Conservation (phyloP, 1,140 invertebrate genomes). For the Araneus ventricosus region DNA sequence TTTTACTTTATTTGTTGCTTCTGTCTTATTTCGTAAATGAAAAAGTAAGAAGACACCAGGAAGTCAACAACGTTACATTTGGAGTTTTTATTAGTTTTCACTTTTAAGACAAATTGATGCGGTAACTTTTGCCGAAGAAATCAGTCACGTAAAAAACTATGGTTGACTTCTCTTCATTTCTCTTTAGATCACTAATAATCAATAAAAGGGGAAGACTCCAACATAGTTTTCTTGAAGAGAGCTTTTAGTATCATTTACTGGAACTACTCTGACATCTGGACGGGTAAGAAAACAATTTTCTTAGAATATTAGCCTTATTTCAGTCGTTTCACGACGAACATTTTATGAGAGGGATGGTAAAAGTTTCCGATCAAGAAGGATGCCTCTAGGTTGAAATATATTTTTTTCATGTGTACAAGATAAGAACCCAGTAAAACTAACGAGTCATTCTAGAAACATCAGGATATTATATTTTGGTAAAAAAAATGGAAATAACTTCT, state of each 20-base stretch:
- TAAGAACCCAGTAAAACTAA: neutral
- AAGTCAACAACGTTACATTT: too few species aligned
- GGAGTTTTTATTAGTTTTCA: too few species aligned
- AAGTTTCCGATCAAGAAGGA: neutral
- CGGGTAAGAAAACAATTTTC: neutral
- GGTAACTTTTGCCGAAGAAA: neutral
- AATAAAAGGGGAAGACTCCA: neutral
- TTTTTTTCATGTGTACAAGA: neutral
- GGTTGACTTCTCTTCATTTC: neutral
- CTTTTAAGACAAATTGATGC: neutral
- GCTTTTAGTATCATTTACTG: constrained; percentile 24
- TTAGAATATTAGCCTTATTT: constrained; percentile 1
- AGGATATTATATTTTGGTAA: neutral
- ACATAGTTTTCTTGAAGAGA: neutral
- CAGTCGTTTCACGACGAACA: neutral
- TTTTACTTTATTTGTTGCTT: too few species aligned
- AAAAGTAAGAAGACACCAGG: too few species aligned
- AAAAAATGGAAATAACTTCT: neutral
- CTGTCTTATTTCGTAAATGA: too few species aligned
- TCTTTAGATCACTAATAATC: constrained; percentile 7
- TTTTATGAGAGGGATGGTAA: neutral
- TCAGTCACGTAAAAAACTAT: neutral
- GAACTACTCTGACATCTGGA: neutral
- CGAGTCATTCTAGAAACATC: neutral
- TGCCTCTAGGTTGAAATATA: neutral